Evolutionary conservation across 2,113 vertebrate genomes (phyloP).

Genomic region (Uria lomvia): DNA sequence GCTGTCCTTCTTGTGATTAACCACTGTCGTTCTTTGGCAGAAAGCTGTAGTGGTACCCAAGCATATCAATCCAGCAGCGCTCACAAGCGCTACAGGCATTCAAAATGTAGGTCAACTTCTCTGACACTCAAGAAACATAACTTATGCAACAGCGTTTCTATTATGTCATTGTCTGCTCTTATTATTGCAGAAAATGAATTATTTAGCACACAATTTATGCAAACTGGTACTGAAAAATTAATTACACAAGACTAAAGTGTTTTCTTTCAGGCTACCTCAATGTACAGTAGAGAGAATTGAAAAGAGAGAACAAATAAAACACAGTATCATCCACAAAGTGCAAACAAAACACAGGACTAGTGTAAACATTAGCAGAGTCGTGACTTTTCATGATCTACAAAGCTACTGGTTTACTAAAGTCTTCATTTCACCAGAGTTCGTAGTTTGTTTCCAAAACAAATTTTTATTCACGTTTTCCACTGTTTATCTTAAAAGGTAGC

Average conservation of each 20-base stretch:
- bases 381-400: not conserved
- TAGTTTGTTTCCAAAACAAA: not conserved
- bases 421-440: not conserved
- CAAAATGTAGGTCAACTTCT: not conserved
- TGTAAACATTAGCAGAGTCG: not conserved
- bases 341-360: not conserved
- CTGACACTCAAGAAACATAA: not conserved
- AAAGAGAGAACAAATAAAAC: not conserved
- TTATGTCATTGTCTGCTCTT: not conserved
- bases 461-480: not conserved
- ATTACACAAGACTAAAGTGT: not conserved
- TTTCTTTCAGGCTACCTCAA: not conserved
- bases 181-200: not conserved
- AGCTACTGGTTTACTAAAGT: not conserved
- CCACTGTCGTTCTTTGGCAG: not conserved
- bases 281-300: not conserved
- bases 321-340: not conserved
- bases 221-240: not conserved
- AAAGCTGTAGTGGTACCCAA: not conserved
- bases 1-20: not conserved
- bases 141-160: not conserved
- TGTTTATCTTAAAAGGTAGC: not conserved
- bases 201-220: not conserved
- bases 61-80: not conserved
- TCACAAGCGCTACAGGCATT: not conserved